Base-by-base conservation (phyloP, 2,797 vertebrate genomes). In the Tokudaia muenninki region DNA sequence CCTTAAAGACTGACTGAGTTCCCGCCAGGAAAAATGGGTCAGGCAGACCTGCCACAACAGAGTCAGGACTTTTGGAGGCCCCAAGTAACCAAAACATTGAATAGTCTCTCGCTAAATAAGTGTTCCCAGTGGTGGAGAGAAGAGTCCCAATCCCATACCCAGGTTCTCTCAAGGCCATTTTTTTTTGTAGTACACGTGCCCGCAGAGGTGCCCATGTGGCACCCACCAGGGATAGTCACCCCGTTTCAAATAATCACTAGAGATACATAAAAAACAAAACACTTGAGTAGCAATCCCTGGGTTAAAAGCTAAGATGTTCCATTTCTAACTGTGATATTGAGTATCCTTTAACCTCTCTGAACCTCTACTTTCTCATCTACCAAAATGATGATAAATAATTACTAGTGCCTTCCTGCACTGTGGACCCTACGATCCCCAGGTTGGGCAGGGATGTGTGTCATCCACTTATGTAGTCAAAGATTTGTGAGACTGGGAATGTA, bases 201-300 rank as follows among this genome's bases (percentile, higher is more conserved):
- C 26, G 74, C 29, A 86, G 44, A 26, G 34, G 5, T 70, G 31
- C 22, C 70, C 0, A 6, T 29, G 52, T 37, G 13, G 21, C 21
- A 52, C 31, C 59, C 74, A 4, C 70, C 44, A 70, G 63, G 90
- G 24, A 44, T 80, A 70, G 61, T 17, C 47, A 65, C 67, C n/a
- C 14, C 78, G 31, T 92, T 90, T 90, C 87, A 82, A 92, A 95
- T 52, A 87, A 78, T 31, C 41, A 94, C 16, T 70, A 22, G 72
- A 75, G 91, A 65, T 67, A 57, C 47, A 47, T 65, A 34, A 59
- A 19, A 41, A 80, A 31, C 2, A 37, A 41, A 83, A 34, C 41
- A 67, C 72, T 94, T 31, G 34, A 72, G 22, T 91, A 59, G 47
- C 82, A 21, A 16, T 17, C 3, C 81, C 5, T 16, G 2, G 26